Conservation (phyloP, 2,113 vertebrate genomes). For the Calonectris borealis region DNA sequence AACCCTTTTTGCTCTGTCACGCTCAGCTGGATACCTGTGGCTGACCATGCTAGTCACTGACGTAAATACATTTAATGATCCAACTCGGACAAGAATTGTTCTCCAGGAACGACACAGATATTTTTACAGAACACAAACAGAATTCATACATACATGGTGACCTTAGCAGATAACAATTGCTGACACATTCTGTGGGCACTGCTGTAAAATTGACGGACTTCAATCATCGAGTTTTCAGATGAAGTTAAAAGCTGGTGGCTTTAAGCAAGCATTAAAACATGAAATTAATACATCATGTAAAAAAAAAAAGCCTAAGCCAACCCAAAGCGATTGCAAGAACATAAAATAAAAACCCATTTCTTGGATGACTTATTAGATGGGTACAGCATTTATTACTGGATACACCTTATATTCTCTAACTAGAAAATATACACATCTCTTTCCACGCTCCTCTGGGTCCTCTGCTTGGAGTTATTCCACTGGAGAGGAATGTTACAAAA, state of each 20-base stretch:
- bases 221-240: background rate
- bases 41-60: background rate
- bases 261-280: background rate
- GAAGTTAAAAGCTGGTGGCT: background rate
- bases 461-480: background rate
- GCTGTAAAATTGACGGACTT: background rate
- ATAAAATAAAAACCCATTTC: background rate
- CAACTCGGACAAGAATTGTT: background rate
- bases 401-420: background rate
- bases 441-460: background rate
- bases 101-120: background rate
- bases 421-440: background rate
- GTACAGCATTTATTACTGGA: background rate
- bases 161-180: background rate
- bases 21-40: background rate
- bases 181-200: background rate
- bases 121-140: background rate
- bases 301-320: background rate
- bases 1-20: constrained; percentile 24
- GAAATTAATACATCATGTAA: background rate
- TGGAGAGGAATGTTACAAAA: background rate
- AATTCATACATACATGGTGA: background rate
- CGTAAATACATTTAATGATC: background rate
- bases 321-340: background rate
- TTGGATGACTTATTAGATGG: background rate